phyloP scores from a whole-genome alignment of 2,888 invertebrate species.

The Amblyjoppa proteus region DNA sequence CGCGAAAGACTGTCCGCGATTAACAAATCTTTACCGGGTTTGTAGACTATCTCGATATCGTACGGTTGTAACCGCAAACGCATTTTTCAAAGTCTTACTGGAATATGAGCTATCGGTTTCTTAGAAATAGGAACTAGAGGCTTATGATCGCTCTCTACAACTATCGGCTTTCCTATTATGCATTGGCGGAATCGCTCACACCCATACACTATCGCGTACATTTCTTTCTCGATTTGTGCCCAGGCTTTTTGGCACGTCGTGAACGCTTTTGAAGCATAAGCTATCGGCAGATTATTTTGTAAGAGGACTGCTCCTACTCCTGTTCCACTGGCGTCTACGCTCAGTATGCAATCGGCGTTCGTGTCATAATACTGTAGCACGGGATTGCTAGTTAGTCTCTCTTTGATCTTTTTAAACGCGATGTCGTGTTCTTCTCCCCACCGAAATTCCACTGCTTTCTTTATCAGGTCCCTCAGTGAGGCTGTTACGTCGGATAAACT shows the following conservation, averaged over 20 bases:
- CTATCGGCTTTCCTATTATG: slow-evolving; percentile 65
- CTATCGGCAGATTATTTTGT: slow-evolving; percentile 66
- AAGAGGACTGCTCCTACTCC: slow-evolving; percentile 68
- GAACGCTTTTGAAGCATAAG: slow-evolving; percentile 69
- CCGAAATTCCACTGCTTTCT: slow-evolving; percentile 53
- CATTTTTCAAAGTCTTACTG: slow-evolving; percentile 69
- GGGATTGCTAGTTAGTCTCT: slow-evolving; percentile 52
- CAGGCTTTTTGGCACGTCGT: slow-evolving; percentile 70
- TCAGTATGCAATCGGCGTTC: slow-evolving; percentile 57
- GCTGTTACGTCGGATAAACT: slow-evolving; percentile 54
- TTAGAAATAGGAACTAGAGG: slow-evolving; percentile 64
- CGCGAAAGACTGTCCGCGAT: slow-evolving; percentile 70
- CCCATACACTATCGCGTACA: slow-evolving; percentile 71
- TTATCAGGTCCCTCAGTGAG: slow-evolving; percentile 57
- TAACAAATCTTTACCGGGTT: slow-evolving; percentile 68
- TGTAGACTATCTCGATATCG: slow-evolving; percentile 62
- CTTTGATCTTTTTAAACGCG: slow-evolving; percentile 64
- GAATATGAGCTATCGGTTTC: slow-evolving; percentile 57
- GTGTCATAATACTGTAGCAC: slow-evolving; percentile 66
- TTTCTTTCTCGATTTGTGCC: slow-evolving; percentile 75
- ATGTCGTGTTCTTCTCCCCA: slow-evolving; percentile 58
- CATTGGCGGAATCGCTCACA: slow-evolving; percentile 71
- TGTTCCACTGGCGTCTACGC: slow-evolving; percentile 70
- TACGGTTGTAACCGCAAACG: slow-evolving; percentile 65
- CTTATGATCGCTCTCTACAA: slow-evolving; percentile 66